phyloP scores from a whole-genome alignment of 2,888 invertebrate species.

The Zootermopsis nevadensis region DNA sequence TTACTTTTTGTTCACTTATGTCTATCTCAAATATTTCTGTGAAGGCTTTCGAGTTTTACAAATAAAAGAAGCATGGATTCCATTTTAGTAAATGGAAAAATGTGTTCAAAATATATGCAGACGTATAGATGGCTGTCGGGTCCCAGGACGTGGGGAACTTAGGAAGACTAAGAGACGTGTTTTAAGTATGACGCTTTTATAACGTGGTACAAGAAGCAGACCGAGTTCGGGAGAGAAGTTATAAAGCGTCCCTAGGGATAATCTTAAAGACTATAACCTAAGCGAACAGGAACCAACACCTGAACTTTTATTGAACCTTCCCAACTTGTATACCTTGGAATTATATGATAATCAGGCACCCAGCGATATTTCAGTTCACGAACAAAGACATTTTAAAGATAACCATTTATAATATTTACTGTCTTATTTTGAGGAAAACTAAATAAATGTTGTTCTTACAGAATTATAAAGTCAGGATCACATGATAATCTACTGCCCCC shows the following conservation, averaged over 20 bases:
- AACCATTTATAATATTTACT: too few relatives aligned
- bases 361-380: too few relatives aligned
- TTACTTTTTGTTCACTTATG: background rate
- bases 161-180: background rate
- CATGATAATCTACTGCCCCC: too few relatives aligned
- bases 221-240: background rate
- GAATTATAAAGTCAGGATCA: too few relatives aligned
- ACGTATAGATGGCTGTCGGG: background rate
- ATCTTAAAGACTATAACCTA: background rate
- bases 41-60: slow-evolving; percentile 6
- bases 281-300: background rate
- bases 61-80: slow-evolving; percentile 12
- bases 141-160: background rate
- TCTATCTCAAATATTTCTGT: slow-evolving; percentile 19
- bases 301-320: background rate
- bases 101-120: slow-evolving; percentile 25
- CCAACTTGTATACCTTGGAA: background rate
- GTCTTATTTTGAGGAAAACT: too few relatives aligned
- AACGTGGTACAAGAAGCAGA: background rate
- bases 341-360: background rate
- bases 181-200: background rate
- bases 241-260: background rate
- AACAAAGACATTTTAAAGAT: too few relatives aligned
- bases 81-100: slow-evolving; percentile 28
- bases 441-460: too few relatives aligned